Evolutionary conservation across 2,797 vertebrate genomes (phyloP).

Genomic region (Onychomys arenicola): DNA sequence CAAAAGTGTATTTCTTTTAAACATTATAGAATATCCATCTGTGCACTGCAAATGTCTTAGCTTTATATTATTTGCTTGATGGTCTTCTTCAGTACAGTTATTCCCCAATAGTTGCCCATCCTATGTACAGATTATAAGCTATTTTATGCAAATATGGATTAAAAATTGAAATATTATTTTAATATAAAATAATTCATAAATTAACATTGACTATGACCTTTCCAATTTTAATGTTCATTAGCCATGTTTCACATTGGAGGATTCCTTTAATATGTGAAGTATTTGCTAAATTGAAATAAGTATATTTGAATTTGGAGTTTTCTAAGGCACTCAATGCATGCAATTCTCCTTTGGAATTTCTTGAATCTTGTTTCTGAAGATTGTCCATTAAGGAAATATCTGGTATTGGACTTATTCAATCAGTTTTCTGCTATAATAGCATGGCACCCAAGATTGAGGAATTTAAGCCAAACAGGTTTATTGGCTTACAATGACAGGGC

Average conservation of each 20-base stretch:
- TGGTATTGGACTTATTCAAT: background rate
- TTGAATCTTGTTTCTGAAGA: constrained; percentile 6
- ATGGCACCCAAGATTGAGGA: background rate
- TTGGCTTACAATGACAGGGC: background rate
- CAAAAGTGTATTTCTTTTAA: background rate
- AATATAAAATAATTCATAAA: background rate
- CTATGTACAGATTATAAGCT: background rate
- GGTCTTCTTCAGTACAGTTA: background rate
- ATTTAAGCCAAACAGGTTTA: background rate
- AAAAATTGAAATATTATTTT: background rate
- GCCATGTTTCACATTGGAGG: constrained; percentile 6
- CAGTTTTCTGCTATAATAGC: background rate
- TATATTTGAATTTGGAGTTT: background rate
- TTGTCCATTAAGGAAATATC: background rate
- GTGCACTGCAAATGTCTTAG: background rate
- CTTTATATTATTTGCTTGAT: constrained; percentile 18
- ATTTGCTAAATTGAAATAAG: background rate
- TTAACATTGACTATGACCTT: background rate
- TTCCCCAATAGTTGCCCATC: background rate
- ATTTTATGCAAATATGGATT: background rate
- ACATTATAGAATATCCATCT: background rate
- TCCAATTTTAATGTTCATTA: background rate
- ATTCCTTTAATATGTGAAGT: background rate
- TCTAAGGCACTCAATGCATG: background rate
- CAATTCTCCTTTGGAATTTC: background rate